phyloP scores from a whole-genome alignment of 2,113 vertebrate species.

The Corythoichthys haematopterus region DNA sequence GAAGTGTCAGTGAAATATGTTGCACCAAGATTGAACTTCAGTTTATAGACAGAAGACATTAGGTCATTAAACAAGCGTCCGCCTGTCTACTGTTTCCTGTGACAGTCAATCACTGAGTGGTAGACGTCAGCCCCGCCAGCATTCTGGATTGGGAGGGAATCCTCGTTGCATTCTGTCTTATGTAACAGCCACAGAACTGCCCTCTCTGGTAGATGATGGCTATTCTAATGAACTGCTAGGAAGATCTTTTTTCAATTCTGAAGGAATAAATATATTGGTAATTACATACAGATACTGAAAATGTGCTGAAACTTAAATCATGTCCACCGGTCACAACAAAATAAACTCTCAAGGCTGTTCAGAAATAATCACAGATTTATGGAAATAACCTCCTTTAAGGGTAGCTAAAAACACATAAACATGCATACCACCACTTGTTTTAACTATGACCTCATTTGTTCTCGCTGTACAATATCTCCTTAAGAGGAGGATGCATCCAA shows the following conservation, averaged over 20 bases:
- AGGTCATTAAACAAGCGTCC: constrained; percentile 34
- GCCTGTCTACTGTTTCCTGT: constrained; percentile 24
- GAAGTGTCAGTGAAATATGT: constrained; percentile 23
- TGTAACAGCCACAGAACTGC: constrained; percentile 1
- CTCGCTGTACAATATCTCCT: background rate
- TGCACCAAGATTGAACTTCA: constrained; percentile 17
- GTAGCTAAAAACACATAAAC: background rate
- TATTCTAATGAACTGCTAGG: background rate
- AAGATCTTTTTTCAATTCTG: background rate
- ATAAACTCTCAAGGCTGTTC: background rate
- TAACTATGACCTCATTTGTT: background rate
- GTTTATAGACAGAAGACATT: constrained; percentile 16
- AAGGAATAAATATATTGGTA: background rate
- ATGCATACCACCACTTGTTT: background rate
- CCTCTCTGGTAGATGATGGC: background rate
- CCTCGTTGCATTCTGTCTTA: constrained; percentile 28
- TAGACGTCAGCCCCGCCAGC: constrained; percentile 4
- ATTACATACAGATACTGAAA: background rate
- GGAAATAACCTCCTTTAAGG: too few species aligned
- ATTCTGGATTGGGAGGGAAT: constrained; percentile 11
- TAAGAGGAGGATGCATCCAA: background rate
- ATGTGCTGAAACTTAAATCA: background rate
- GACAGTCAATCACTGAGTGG: constrained; percentile 22
- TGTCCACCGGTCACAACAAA: background rate
- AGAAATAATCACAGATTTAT: background rate